Percentiles rank a stretch among this genome's conserved stretches.
Conservation (phyloP, 2,797 vertebrate species). For the Lophius americanus region DNA sequence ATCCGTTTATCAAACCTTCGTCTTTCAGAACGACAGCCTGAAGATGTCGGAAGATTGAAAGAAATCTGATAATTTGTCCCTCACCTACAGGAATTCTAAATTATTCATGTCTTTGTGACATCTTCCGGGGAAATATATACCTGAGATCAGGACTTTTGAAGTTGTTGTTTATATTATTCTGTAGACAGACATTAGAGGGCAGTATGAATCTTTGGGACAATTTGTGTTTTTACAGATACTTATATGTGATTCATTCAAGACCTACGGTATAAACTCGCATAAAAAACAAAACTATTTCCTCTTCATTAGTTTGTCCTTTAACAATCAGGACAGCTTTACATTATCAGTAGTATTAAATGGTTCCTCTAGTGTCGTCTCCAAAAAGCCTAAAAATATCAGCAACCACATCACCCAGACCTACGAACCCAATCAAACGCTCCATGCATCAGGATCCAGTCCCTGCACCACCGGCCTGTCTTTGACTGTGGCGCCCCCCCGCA, state of each 20-base stretch:
- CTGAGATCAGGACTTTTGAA: background rate
- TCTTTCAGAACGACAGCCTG: constrained; percentile 2
- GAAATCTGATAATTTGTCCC: background rate
- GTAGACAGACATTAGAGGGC: constrained; percentile 38
- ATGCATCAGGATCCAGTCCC: constrained; percentile 37
- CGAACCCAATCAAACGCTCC: constrained; percentile 29
- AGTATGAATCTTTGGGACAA: constrained; percentile 13
- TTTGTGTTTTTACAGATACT: background rate
- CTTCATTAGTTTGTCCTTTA: constrained; percentile 23
- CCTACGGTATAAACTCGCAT: background rate
- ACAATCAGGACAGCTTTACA: constrained; percentile 9
- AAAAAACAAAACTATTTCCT: background rate
- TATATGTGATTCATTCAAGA: background rate
- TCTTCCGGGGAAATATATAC: too few species aligned
- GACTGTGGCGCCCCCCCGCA: constrained; percentile 22
- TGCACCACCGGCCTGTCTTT: constrained; percentile 20
- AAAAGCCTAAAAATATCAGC: constrained; percentile 38
- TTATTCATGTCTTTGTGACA: background rate
- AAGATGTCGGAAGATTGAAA: background rate
- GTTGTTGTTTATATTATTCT: constrained; percentile 2
- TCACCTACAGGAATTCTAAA: background rate
- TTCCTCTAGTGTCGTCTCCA: constrained; percentile 7
- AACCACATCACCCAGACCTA: constrained; percentile 22
- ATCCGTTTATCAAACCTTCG: constrained; percentile 1
- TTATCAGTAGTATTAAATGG: background rate